Conservation (phyloP, 2,888 invertebrate genomes). For the Drosophila recens region DNA sequence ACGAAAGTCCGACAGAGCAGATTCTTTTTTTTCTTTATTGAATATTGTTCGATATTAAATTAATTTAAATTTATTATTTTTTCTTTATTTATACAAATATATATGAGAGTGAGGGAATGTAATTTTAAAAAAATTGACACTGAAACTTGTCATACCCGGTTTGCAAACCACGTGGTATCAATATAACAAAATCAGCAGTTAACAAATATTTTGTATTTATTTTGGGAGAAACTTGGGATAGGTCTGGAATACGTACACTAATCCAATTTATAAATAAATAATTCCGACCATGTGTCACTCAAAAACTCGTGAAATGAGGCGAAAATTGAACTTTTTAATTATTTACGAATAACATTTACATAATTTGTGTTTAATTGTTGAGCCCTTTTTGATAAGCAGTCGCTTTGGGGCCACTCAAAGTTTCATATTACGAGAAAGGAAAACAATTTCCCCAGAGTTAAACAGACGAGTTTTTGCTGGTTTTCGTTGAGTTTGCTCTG, state of each 20-base stretch:
- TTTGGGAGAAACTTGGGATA: conserved; percentile 56
- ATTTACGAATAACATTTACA: conserved; percentile 43
- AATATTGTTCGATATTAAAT: not conserved
- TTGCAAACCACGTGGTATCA: not conserved
- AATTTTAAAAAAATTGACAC: not conserved
- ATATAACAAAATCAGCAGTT: conserved; percentile 20
- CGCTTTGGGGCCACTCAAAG: conserved; percentile 22
- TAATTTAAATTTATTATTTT: not conserved
- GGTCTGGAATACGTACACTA: conserved; percentile 50
- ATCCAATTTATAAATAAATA: conserved; percentile 32
- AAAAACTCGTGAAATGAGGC: conserved; percentile 3
- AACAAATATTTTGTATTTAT: conserved; percentile 28
- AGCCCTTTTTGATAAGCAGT: conserved; percentile 22
- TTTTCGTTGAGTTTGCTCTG: conserved; percentile 7
- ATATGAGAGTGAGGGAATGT: not conserved
- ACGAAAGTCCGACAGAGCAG: not conserved
- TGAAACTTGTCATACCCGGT: too few relatives aligned
- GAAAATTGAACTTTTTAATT: conserved; percentile 28
- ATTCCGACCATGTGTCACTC: conserved; percentile 22
- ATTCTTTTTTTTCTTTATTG: not conserved
- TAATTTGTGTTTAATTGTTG: conserved; percentile 44
- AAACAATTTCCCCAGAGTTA: conserved; percentile 28
- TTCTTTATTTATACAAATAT: not conserved
- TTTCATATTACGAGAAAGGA: conserved; percentile 17
- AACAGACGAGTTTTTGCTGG: conserved; percentile 7